phyloP scores from a whole-genome alignment of 2,113 vertebrate species.

The Gambusia affinis region DNA sequence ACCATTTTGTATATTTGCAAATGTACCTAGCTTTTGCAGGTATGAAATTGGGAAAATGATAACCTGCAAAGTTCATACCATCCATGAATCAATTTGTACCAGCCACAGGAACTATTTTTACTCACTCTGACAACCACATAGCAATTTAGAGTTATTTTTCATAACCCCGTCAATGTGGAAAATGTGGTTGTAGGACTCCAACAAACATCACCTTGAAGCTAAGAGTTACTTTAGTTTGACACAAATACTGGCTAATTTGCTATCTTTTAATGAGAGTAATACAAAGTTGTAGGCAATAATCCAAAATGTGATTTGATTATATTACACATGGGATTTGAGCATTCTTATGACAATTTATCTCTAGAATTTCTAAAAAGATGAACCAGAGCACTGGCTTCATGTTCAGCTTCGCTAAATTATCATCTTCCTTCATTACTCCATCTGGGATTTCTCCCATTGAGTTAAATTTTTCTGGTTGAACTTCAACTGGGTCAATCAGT shows the following conservation, averaged over 20 bases:
- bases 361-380: too few relatives aligned
- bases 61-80: background rate
- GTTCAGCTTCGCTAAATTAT: too few relatives aligned
- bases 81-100: background rate
- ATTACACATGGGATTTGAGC: too few relatives aligned
- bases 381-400: too few relatives aligned
- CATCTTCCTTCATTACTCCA: too few relatives aligned
- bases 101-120: background rate
- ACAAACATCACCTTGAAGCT: background rate
- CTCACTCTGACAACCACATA: background rate
- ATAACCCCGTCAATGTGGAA: background rate
- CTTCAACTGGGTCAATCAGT: too few relatives aligned
- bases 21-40: too few relatives aligned
- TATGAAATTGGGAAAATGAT: background rate
- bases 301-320: too few relatives aligned
- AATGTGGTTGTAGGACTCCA: background rate
- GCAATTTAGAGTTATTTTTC: background rate
- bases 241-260: background rate
- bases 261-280: background rate
- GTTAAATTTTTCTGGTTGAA: too few relatives aligned
- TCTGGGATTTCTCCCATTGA: too few relatives aligned
- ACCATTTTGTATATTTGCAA: too few relatives aligned
- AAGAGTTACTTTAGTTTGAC: background rate
- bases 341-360: too few relatives aligned
- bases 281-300: background rate